A percentile compares a stretch with the other conserved stretches of the same genome.
These are phyloP conservation scores for Nasonia longicornis DNA, from an alignment of 1,140 invertebrate genomes.

Conservation along the genomic window DNA sequence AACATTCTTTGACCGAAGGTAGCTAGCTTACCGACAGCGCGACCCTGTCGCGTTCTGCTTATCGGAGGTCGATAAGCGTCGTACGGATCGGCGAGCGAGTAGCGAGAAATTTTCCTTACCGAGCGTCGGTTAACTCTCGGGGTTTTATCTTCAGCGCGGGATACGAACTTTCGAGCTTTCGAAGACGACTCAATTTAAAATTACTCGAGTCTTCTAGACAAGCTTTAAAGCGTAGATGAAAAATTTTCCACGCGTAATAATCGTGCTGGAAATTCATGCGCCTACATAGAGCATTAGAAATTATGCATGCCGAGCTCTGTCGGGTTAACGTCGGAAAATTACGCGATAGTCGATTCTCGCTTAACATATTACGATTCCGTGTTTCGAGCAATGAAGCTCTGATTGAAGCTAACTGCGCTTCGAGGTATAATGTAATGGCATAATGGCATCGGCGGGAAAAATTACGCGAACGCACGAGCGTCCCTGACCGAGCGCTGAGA, in stretches of 20 bases:
- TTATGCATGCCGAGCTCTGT: too few species aligned
- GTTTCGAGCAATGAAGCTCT: background rate
- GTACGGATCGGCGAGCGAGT: too few species aligned
- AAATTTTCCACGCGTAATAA: too few species aligned
- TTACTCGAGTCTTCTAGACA: too few species aligned
- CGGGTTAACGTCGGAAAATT: background rate
- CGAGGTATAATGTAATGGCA: background rate
- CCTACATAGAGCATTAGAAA: too few species aligned
- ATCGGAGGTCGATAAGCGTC: too few species aligned
- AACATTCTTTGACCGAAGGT: background rate
- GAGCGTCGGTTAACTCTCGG: background rate
- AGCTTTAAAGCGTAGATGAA: too few species aligned
- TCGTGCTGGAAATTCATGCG: too few species aligned
- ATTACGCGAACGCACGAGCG: background rate
- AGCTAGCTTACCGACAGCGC: background rate
- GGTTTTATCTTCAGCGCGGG: too few species aligned
- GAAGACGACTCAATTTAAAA: too few species aligned
- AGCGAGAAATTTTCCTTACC: background rate
- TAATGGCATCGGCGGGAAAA: background rate
- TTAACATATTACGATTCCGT: background rate
- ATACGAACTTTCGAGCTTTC: too few species aligned
- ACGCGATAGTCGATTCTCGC: background rate
- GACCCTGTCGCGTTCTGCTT: background rate
- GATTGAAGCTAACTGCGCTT: background rate
- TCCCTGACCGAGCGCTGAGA: background rate